These are phyloP conservation scores for Rattus rattus DNA, from an alignment of 2,113 vertebrate genomes.

Conservation along the genomic window DNA sequence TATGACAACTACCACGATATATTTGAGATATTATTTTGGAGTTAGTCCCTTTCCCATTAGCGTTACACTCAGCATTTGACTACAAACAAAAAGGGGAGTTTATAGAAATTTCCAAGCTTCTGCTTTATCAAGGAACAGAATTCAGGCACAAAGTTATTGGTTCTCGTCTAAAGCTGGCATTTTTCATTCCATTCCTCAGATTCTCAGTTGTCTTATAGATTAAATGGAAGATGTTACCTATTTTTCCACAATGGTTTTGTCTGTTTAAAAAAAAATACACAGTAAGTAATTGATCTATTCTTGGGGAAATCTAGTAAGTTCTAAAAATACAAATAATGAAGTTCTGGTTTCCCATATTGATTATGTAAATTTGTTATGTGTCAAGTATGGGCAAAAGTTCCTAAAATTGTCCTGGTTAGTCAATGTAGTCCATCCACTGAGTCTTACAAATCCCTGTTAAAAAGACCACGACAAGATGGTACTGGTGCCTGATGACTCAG, in stretches of 20 bases:
- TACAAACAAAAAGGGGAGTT: background rate
- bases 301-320: constrained; percentile 56
- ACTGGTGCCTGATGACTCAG: background rate
- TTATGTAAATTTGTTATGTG: constrained; percentile 66
- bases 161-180: background rate
- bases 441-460: background rate
- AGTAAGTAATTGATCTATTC: constrained; percentile 15
- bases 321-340: constrained; percentile 74
- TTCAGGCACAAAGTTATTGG: background rate
- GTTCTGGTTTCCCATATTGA: constrained; percentile 33
- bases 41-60: background rate
- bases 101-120: background rate
- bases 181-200: background rate
- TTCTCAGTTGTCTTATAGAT: background rate
- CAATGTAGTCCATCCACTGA: background rate
- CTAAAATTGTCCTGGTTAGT: constrained; percentile 25
- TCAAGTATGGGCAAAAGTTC: constrained; percentile 19
- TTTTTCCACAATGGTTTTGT: background rate
- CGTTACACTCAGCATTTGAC: background rate
- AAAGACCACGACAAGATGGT: background rate
- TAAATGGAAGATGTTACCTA: background rate
- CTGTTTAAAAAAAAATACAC: background rate
- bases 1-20: background rate
- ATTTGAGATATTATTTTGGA: background rate
- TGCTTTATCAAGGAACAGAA: background rate